Evolutionary conservation across 2,888 invertebrate species (phyloP).

Genomic region (Oasisia sp.): DNA sequence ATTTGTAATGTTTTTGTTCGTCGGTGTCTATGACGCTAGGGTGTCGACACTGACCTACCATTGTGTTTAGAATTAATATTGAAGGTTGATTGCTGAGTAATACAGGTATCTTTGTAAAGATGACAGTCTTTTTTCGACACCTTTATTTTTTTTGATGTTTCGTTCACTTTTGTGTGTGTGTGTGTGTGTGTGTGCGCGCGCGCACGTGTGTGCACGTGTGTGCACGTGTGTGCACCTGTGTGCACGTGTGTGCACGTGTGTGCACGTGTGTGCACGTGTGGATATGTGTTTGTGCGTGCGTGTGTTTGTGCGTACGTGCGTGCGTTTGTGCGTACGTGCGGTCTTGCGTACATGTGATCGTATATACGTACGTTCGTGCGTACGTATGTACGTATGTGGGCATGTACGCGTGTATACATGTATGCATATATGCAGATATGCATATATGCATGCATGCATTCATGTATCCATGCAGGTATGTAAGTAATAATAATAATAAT

Average conservation of each 20-base stretch:
- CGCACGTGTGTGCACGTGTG: not conserved
- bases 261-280: not conserved
- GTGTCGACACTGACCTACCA: no score
- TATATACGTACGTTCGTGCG: not conserved
- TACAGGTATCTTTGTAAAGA: no score
- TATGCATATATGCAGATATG: not conserved
- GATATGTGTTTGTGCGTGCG: not conserved
- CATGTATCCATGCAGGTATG: not conserved
- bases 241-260: not conserved
- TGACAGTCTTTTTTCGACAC: no score
- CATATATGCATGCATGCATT: not conserved
- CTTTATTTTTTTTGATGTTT: no score
- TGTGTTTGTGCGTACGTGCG: not conserved
- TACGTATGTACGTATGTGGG: not conserved
- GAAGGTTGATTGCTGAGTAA: no score
- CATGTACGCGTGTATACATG: not conserved
- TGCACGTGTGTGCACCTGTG: not conserved
- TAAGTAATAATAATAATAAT: no score
- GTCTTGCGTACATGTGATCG: not conserved
- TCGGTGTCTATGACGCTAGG: no score
- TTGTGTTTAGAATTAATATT: no score
- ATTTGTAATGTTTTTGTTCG: no score
- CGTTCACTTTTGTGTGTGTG: not conserved
- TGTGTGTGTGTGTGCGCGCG: not conserved
- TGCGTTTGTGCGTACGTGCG: not conserved